Base-by-base conservation (phyloP, 1,140 invertebrate genomes). In the Pseudoatta argentina region DNA sequence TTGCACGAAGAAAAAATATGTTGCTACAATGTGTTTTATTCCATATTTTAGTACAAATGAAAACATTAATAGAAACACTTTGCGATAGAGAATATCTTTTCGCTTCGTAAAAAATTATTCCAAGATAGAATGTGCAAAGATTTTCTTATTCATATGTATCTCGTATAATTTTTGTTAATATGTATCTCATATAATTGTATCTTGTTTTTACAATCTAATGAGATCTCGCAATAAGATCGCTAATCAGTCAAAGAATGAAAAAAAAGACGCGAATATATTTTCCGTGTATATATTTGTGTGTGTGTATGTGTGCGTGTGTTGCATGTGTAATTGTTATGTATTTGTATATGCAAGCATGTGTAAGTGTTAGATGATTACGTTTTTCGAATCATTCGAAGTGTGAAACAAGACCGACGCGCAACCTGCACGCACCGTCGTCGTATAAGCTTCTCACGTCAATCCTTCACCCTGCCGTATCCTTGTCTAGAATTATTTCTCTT, bases 351-450 rank as follows among this genome's bases (percentile, higher is more conserved):
- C n/a, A 53, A 75, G 53, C 14, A 51, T 10, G 7, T 69, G 4
- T 67, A 30, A 39, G 51, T 72, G 34, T 39, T 81, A 69, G 6
- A n/a, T 73, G 39, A 27, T 83, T 73, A 75, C n/a, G 24, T 75
- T 73, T 24, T 55, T 83, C 55, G 18, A 82, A 7, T 82, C 34
- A 57, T 59, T 63, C 39, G 44, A 48, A 83, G 48, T 53, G 78
- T 67, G 21, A 73, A 83, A 75, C 73, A 48, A 85, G 30, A 85
- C 8, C 75, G 72, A 85, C 51, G 61, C 83, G 48, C 64, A 66
- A 51, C 55, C 79, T 83, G 79, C 79, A 83, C 79, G 79, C 79
- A 73, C 55, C 69, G 79, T 83, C 55, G 24, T 61, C 69, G 27
- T 82, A 82, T 79, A 59, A 83, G n/a, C 27, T 83, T 83, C 44